Base-by-base conservation (phyloP, 2,888 invertebrate species). In the Drosophila conformis region DNA sequence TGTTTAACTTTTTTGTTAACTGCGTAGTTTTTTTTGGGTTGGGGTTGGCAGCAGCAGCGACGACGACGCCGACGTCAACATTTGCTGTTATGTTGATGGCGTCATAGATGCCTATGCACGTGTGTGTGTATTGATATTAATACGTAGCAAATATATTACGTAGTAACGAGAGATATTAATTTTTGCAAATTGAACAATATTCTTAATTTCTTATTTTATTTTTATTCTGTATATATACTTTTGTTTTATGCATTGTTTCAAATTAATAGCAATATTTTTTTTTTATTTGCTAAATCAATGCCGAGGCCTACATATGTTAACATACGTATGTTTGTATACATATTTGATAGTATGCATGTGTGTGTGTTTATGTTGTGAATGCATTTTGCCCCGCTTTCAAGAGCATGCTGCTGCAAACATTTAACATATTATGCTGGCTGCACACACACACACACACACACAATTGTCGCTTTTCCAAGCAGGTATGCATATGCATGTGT, bases 11-110 rank as follows among this genome's bases (percentile, higher is more conserved):
- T 46, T 78, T 82, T 87, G 69, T 80, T 74, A 80, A 87, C 86
- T 87, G 86, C 86, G 86, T 87, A 87, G 86, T 87, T 73, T 83
- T 85, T 78, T 81, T 82, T 80, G 78, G 80, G 69, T 69, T 77
- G 71, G 76, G 77, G 79, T 67, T 77, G 78, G 66, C 54, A 76
- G 71, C 67, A 63, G 35, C 63, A 36, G 29, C 64, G 69, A 64
- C 53, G 42, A 46, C 77, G 60, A 81, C 82, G 73, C 72, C 64
- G 65, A 74, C 80, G 77, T 81, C 63, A 72, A 60, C 74, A 70
- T 73, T 79, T 65, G 78, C 63, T 83, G 68, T 78, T 78, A 84
- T 83, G 80, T 69, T 60, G 87, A 88, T 84, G 84, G 88, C 84
- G 84, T 84, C 84, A 84, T 84, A 83, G 88, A 77, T 49, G 27